Percentiles rank a stretch among this genome's conserved stretches.
These are phyloP conservation scores for Montipora foliosa DNA, from an alignment of 64 coral and sea anemone genomes.

Conservation along the genomic window DNA sequence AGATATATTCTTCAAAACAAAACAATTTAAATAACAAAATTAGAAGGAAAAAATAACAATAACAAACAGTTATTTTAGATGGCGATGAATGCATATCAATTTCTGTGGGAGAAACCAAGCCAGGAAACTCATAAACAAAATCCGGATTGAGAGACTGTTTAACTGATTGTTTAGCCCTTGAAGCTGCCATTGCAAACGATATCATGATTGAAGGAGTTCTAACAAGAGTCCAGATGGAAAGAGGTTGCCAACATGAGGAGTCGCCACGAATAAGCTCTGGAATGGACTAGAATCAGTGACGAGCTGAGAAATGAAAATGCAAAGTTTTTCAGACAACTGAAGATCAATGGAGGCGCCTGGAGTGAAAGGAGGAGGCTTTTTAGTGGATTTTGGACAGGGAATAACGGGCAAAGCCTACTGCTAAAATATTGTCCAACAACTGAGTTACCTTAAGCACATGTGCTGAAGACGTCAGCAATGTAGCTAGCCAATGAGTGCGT, in stretches of 20 bases:
- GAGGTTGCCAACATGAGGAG: background rate
- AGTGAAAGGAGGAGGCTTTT: too few species aligned
- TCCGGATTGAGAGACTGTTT: conserved; percentile 17
- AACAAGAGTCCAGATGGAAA: background rate
- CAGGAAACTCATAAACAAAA: background rate
- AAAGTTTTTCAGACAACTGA: too few species aligned
- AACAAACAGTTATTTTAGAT: background rate
- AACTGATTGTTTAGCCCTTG: conserved; percentile 2
- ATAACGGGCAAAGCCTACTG: background rate
- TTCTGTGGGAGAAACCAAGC: background rate
- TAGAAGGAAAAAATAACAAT: too few species aligned
- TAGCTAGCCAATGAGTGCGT: too few species aligned
- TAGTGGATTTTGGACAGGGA: too few species aligned
- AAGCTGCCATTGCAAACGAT: background rate
- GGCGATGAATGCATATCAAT: background rate
- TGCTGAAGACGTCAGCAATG: too few species aligned
- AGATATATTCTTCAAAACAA: too few species aligned
- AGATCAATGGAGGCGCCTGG: too few species aligned
- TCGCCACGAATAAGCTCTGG: too few species aligned
- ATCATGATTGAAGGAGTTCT: background rate
- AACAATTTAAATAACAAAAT: too few species aligned
- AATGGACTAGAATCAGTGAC: too few species aligned
- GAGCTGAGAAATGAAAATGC: too few species aligned
- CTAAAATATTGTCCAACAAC: background rate
- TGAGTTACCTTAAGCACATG: background rate